Conservation (phyloP, 2,888 invertebrate species). For the Drosophila meridiana region DNA sequence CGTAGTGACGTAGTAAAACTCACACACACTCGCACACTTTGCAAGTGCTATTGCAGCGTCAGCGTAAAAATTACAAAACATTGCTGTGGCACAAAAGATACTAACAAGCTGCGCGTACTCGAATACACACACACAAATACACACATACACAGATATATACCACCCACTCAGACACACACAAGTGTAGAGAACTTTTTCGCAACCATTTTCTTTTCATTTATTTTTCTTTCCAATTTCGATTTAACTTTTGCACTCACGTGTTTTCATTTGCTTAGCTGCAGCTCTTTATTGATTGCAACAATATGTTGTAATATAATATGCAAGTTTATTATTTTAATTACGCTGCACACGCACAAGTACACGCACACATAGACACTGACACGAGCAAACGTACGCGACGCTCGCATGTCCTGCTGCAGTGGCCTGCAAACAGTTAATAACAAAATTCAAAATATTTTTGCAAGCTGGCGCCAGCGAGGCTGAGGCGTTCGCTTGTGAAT, state of each 20-base stretch:
- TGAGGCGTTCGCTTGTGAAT: slow-evolving; percentile 33
- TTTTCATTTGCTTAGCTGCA: slow-evolving; percentile 31
- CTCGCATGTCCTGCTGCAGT: slow-evolving; percentile 64
- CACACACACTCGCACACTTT: slow-evolving; percentile 22
- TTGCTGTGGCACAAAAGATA: slow-evolving; percentile 57
- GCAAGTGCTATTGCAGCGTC: slow-evolving; percentile 71
- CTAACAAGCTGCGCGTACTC: slow-evolving; percentile 56
- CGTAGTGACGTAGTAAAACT: slow-evolving; percentile 60
- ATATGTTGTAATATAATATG: slow-evolving; percentile 31
- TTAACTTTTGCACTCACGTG: slow-evolving; percentile 51
- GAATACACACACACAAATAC: slow-evolving; percentile 37
- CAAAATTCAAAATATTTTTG: slow-evolving; percentile 59
- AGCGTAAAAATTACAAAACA: slow-evolving; percentile 70
- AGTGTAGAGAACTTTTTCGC: slow-evolving; percentile 59
- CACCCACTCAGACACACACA: slow-evolving; percentile 15
- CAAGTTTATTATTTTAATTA: slow-evolving; percentile 26
- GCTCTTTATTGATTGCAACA: slow-evolving; percentile 69
- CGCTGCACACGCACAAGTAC: background rate
- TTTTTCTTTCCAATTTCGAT: background rate
- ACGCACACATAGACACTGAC: slow-evolving; percentile 4
- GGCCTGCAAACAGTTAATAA: slow-evolving; percentile 66
- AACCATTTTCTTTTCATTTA: slow-evolving; percentile 12
- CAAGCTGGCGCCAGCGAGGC: slow-evolving; percentile 44
- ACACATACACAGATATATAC: slow-evolving; percentile 10
- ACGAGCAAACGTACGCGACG: background rate